Base-by-base conservation (phyloP, 2,113 vertebrate genomes). In the Indicator maculatus region DNA sequence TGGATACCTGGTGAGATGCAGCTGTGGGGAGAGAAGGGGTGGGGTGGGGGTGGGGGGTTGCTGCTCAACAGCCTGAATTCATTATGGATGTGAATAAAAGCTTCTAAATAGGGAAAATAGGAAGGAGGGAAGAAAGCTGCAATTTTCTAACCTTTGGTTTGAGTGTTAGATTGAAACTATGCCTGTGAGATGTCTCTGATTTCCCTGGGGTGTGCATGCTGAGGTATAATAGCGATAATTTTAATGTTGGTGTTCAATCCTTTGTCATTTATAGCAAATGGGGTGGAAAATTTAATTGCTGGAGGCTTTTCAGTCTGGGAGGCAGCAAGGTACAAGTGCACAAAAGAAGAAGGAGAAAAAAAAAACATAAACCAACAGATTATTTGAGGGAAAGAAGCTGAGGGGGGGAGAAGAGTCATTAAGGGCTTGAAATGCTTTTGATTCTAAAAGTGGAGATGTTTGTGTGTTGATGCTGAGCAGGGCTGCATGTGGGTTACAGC, bases 181-280 rank as follows among this genome's bases (percentile, higher is more conserved):
- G 93, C 93, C 86, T 80, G 64, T 9, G 91, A 93, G 78, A 91
- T 91, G 72, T 52, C 67, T 93, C 89, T 97, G 94, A 93, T 97
- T 96, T 97, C 95, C 94, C 91, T 47, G 33, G 95, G 78, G 94
- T 58, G 20, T 6, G 36, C 69, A 11, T 15, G 87, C 89, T 78
- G 87, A 89, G 87, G 38, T 93, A 30, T 88, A 91, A 93, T 60
- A 77, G 87, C 2, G 15, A 64, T 88, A 65, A 87, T 93, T 95
- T 95, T 86, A 73, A 91, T 93, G 91, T 88, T 83, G 89, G 45
- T 91, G 84, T 89, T 92, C 87, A 89, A 39, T 94, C 89, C 91
- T 92, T 93, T 95, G 89, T 94, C 93, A 90, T 81, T 96, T 89
- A 41, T 60, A 93, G 95, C 91, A 95, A 95, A 96, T 86, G 87